Conservation (phyloP, 2,113 vertebrate species). For the Smithornis capensis region DNA sequence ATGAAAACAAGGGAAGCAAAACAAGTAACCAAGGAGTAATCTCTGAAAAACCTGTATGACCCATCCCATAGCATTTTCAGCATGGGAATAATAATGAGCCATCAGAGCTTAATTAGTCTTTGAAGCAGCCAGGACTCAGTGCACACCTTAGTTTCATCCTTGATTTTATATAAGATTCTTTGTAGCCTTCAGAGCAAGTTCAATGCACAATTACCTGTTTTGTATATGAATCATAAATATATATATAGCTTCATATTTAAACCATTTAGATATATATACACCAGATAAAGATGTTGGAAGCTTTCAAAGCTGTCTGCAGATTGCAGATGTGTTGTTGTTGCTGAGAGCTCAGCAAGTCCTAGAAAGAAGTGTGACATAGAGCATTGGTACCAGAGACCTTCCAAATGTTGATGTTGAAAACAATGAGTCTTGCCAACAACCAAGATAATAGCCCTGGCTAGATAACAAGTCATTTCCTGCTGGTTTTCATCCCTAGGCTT, state of each 20-base stretch:
- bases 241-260: neutral
- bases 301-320: neutral
- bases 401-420: neutral
- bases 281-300: neutral
- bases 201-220: neutral
- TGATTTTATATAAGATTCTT: neutral
- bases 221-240: neutral
- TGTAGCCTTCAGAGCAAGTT: neutral
- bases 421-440: neutral
- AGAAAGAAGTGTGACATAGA: neutral
- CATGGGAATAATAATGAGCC: neutral
- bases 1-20: neutral
- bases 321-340: neutral
- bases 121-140: neutral
- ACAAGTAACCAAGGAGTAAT: neutral
- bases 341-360: neutral
- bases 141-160: neutral
- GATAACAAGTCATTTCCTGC: neutral
- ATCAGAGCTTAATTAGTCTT: neutral
- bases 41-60: neutral
- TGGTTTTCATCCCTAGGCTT: neutral
- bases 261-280: neutral
- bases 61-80: neutral
- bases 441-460: neutral
- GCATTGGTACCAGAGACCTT: neutral